Percentiles rank a stretch among this genome's conserved stretches.
phyloP scores from a whole-genome alignment of 1,140 invertebrate species.

The Eufriesea mexicana region DNA sequence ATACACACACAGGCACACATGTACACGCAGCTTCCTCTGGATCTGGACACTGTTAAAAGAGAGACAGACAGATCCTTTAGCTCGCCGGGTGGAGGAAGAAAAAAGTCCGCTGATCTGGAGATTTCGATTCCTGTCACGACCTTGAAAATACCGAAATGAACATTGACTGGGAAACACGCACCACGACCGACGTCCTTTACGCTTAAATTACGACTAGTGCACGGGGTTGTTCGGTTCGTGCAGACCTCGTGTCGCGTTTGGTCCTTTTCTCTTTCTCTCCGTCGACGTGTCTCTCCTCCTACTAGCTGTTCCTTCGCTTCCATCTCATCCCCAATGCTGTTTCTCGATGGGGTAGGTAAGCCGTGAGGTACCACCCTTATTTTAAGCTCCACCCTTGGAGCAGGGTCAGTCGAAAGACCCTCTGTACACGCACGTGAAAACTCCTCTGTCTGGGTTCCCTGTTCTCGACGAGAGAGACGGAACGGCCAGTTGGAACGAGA shows the following conservation, averaged over 20 bases:
- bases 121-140: slow-evolving; percentile 9
- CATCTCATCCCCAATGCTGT: slow-evolving; percentile 60
- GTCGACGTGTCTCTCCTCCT: slow-evolving; percentile 34
- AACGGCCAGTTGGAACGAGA: neutral
- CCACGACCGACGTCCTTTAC: slow-evolving; percentile 43
- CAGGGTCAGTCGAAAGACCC: slow-evolving; percentile 59
- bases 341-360: slow-evolving; percentile 64
- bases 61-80: neutral
- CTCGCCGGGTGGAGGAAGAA: neutral
- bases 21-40: neutral
- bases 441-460: slow-evolving; percentile 28
- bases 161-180: neutral
- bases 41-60: neutral
- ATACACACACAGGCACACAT: too few relatives aligned
- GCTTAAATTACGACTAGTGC: slow-evolving; percentile 62
- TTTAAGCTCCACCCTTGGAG: slow-evolving; percentile 79
- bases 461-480: neutral
- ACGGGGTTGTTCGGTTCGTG: neutral
- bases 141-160: neutral
- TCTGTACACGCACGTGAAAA: slow-evolving; percentile 28
- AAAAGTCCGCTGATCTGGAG: neutral
- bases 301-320: slow-evolving; percentile 14
- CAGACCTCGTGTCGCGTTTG: slow-evolving; percentile 34
- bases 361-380: slow-evolving; percentile 76
- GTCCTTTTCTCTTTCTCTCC: neutral